Conservation (phyloP, 2,888 invertebrate genomes). For the Drosophila robusta region DNA sequence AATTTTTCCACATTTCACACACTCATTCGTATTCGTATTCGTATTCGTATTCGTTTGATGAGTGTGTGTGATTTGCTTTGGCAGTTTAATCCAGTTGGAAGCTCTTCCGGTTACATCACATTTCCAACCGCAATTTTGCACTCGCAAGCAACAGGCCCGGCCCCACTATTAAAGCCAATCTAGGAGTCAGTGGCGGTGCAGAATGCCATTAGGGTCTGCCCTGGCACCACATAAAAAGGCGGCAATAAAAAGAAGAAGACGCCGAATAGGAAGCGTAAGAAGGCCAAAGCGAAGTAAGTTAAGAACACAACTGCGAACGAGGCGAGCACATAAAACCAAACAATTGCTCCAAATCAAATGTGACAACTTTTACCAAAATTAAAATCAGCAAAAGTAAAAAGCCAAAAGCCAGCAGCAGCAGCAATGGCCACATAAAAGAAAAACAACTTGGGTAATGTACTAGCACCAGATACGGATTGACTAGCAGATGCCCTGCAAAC, state of each 20-base stretch:
- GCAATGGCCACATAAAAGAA: constrained; percentile 35
- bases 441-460: constrained; percentile 1
- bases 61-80: not conserved
- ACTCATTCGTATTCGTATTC: not conserved
- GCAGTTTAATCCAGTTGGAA: constrained; percentile 31
- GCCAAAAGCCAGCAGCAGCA: constrained; percentile 25
- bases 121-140: constrained; percentile 51
- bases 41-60: not conserved
- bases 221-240: constrained; percentile 45
- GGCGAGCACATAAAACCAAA: constrained; percentile 73
- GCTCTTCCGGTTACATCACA: constrained; percentile 55
- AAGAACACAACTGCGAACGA: constrained; percentile 57
- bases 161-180: constrained; percentile 49
- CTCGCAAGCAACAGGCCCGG: constrained; percentile 50
- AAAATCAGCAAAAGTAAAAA: constrained; percentile 71
- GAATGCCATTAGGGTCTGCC: constrained; percentile 53
- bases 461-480: not conserved
- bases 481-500: constrained; percentile 7
- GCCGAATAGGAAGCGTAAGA: constrained; percentile 16
- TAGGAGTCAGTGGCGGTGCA: constrained; percentile 27
- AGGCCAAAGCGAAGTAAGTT: constrained; percentile 55
- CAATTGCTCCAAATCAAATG: constrained; percentile 80
- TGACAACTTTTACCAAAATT: constrained; percentile 80
- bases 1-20: constrained; percentile 15
- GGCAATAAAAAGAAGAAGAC: constrained; percentile 49